Conservation (phyloP, 1,140 invertebrate species). For the Lepidurus couesii region DNA sequence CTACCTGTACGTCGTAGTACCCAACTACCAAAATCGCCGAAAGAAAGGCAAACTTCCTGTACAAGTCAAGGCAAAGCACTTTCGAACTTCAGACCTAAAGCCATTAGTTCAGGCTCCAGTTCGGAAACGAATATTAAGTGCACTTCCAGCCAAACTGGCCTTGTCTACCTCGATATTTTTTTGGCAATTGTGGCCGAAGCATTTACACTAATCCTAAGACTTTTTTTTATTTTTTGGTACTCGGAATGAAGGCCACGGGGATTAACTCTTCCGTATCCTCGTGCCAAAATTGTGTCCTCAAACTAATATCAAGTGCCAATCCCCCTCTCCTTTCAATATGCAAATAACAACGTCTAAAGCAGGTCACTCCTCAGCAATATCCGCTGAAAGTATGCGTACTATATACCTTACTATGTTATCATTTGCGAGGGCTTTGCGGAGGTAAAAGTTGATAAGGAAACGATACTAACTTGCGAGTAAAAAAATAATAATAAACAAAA, state of each 20-base stretch:
- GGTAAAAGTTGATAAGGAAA: too few relatives aligned
- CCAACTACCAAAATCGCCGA: neutral
- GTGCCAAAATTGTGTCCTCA: neutral
- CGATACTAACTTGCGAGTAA: too few relatives aligned
- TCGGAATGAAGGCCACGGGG: neutral
- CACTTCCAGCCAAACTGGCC: neutral
- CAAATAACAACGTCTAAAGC: neutral
- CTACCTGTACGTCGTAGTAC: neutral
- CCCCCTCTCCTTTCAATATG: neutral
- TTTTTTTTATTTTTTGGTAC: neutral
- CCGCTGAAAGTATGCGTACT: neutral
- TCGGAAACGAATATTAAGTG: neutral
- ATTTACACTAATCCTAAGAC: neutral
- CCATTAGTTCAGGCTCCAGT: neutral
- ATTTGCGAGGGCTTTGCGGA: too few relatives aligned
- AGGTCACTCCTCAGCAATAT: neutral
- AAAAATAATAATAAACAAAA: too few relatives aligned
- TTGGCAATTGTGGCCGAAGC: neutral
- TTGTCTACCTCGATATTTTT: neutral
- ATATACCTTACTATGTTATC: too few relatives aligned
- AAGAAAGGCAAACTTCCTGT: constrained; percentile 14
- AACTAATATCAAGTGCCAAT: neutral
- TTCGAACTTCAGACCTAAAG: neutral
- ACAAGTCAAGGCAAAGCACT: constrained; percentile 13
- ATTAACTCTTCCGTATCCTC: neutral